Base-by-base conservation (phyloP, 37 sponge, comb jelly and placozoan genomes). In the Aphrocallistes beatrix region DNA sequence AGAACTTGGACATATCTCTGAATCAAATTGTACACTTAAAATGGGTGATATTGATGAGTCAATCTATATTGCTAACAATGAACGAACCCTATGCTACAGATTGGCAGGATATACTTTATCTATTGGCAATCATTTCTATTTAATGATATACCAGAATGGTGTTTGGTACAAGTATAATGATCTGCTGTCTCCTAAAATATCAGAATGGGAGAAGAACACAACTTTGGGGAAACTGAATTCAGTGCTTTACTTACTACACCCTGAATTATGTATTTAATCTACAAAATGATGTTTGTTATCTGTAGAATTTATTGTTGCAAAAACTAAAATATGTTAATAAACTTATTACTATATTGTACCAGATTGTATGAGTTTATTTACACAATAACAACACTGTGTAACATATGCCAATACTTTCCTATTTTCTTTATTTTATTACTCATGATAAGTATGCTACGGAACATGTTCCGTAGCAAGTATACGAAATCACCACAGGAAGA, bases 81-180 rank as follows among this genome's bases (percentile, higher is more conserved):
- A 3, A 60, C 75, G 75, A 3, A 60, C 75, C n/a, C n/a, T 47
- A 21, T 47, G 17, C 49, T 47, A 21, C 21, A 60, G n/a, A 60
- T 30, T 60, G n/a, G 21, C 17, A 25, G 75, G 32, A 32, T 19
- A 19, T 30, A 60, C 75, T 8, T 6, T 60, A 19, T 60, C 75
- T 25, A 19, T 21, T 19, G 75, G 75, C 34, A 60, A 60, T 60
- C 75, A 28, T 60, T 60, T 60, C 75, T 60, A 60, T 60, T 8
- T 60, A 30, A 60, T 60, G 34, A 32, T 13, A 60, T 30, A 60
- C 10, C 75, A 25, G 8, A 60, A 60, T 60, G 75, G 34, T 13
- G n/a, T 60, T 3, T 60, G 75, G 75, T 60, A 60, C n/a, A 60
- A 60, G 21, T 60, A 60, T 60, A 60, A 60, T 30, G 75, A 32